These are phyloP conservation scores for Gisinianus flammeolus DNA, from an alignment of 2,888 invertebrate genomes.

Conservation along the genomic window DNA sequence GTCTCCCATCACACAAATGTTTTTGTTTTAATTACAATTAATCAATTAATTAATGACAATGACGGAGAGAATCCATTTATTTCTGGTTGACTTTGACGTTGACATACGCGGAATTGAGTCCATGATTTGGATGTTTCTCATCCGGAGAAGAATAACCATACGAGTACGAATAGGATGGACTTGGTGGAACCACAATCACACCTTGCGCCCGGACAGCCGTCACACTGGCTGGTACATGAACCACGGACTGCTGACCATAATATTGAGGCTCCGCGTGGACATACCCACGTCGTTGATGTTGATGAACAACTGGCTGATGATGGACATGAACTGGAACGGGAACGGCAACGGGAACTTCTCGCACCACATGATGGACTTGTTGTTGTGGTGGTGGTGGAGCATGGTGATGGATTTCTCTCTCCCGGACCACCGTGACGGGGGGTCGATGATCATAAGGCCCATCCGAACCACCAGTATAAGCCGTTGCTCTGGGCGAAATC, in stretches of 20 bases:
- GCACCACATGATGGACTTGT: conserved; percentile 28
- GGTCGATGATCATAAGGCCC: conserved; percentile 8
- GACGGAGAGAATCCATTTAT: too few species aligned
- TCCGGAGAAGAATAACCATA: conserved; percentile 49
- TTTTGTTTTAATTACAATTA: too few species aligned
- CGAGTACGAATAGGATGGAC: conserved; percentile 12
- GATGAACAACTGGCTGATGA: neutral
- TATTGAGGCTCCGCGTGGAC: neutral
- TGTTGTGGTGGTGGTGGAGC: conserved; percentile 10
- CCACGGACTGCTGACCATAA: neutral
- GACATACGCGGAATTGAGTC: conserved; percentile 54
- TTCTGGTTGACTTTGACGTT: conserved; percentile 52
- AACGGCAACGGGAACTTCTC: conserved; percentile 25
- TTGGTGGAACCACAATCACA: conserved; percentile 49
- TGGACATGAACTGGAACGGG: conserved; percentile 26
- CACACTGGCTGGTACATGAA: conserved; percentile 12
- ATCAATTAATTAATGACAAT: too few species aligned
- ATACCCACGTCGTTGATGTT: neutral
- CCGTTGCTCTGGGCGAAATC: conserved; percentile 49
- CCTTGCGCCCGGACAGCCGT: conserved; percentile 44
- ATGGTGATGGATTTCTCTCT: too few species aligned
- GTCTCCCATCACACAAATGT: too few species aligned
- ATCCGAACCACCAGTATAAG: conserved; percentile 34
- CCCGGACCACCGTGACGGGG: neutral
- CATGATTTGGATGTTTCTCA: conserved; percentile 51